phyloP scores from a whole-genome alignment of 2,797 vertebrate species.

The Calcarius lapponicus region DNA sequence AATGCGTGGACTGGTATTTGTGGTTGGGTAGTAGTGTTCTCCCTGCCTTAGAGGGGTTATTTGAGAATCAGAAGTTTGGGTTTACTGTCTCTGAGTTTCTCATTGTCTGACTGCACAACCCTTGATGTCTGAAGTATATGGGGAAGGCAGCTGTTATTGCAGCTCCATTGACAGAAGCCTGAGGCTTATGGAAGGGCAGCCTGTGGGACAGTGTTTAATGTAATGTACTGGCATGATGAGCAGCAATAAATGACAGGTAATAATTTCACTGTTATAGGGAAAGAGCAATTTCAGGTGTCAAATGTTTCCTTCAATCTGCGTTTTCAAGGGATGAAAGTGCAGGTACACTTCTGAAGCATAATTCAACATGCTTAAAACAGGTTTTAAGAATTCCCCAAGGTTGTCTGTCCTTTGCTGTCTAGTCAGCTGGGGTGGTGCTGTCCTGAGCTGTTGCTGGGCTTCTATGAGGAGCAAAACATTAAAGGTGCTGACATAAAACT shows the following conservation, averaged over 20 bases:
- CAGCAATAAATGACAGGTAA: background rate
- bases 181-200: background rate
- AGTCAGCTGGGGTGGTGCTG: background rate
- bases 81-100: background rate
- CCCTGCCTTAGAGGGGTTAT: background rate
- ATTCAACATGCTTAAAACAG: background rate
- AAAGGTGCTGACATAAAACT: background rate
- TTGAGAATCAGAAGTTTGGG: background rate
- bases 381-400: background rate
- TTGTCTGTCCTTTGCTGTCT: background rate
- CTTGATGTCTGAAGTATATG: background rate
- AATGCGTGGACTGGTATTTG: background rate
- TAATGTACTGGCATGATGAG: background rate
- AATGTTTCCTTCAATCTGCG: accelerated
- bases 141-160: accelerated
- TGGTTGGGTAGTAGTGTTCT: background rate
- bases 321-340: background rate
- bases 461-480: background rate
- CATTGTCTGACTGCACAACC: accelerated
- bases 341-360: background rate
- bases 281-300: background rate
- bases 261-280: background rate
- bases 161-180: background rate
- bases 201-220: background rate
- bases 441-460: background rate